These are phyloP conservation scores for Papilio demoleus DNA, from an alignment of 2,888 invertebrate genomes.

Conservation along the genomic window DNA sequence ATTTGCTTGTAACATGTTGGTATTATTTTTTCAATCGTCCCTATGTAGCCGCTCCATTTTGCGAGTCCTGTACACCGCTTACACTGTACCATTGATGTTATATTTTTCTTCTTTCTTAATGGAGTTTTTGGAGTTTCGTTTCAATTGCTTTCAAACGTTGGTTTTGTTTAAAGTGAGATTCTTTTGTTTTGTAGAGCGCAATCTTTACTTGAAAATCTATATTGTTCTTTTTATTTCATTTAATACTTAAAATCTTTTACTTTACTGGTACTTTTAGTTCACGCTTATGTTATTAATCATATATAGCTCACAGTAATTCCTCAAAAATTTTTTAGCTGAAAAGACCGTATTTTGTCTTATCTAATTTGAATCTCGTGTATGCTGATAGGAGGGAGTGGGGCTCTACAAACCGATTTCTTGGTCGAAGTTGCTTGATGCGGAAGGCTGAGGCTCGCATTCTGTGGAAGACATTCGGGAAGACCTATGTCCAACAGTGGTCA, in stretches of 20 bases:
- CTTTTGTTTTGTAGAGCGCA: constrained; percentile 23
- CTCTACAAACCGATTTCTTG: too few species aligned
- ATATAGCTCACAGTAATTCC: too few species aligned
- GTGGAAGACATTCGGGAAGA: too few species aligned
- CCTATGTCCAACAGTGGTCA: too few species aligned
- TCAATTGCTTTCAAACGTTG: constrained; percentile 17
- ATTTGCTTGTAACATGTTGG: constrained; percentile 1
- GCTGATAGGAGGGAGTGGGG: too few species aligned
- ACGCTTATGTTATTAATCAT: background rate
- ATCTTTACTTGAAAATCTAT: constrained; percentile 21
- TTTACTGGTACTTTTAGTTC: background rate
- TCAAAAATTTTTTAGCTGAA: too few species aligned
- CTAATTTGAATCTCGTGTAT: too few species aligned
- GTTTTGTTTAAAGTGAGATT: constrained; percentile 26
- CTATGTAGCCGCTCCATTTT: constrained; percentile 37
- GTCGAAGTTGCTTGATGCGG: too few species aligned
- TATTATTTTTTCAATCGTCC: constrained; percentile 39
- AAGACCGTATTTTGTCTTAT: too few species aligned
- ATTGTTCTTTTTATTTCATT: constrained; percentile 18
- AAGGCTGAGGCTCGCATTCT: too few species aligned
- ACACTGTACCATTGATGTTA: constrained; percentile 42
- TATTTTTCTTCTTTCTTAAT: constrained; percentile 38
- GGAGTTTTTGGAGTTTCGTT: constrained; percentile 24
- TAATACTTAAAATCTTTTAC: background rate
- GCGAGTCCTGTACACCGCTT: constrained; percentile 41